Conservation (phyloP, 30 jellyfish, hydroid and myxozoan species). For the Aurelia coerulea region DNA sequence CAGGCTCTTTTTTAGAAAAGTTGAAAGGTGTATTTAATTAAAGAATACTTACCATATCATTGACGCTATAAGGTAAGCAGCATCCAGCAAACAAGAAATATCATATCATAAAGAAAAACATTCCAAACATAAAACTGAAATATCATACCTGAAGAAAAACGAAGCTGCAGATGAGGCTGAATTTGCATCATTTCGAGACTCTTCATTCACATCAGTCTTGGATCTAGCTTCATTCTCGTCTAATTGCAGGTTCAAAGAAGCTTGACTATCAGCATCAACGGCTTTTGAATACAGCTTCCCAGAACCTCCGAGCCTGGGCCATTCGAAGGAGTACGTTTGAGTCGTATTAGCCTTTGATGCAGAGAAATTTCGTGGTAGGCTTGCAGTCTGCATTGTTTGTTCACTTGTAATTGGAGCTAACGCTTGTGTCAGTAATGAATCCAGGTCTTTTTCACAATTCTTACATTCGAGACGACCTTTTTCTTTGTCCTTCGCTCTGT, state of each 20-base stretch:
- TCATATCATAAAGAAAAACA: too few relatives aligned
- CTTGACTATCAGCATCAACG: slow-evolving; percentile 16
- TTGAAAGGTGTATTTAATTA: too few relatives aligned
- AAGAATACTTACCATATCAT: too few relatives aligned
- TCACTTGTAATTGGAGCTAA: slow-evolving; percentile 56
- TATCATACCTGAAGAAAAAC: slow-evolving; percentile 81
- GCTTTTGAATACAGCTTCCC: slow-evolving; percentile 34
- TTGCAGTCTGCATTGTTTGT: slow-evolving; percentile 69
- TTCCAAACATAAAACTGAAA: too few relatives aligned
- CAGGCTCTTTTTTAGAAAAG: too few relatives aligned
- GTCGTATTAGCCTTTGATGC: slow-evolving; percentile 29
- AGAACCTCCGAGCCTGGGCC: slow-evolving; percentile 50
- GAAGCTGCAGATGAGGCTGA: slow-evolving; percentile 84
- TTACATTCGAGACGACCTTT: slow-evolving; percentile 48
- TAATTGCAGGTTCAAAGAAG: slow-evolving; percentile 11
- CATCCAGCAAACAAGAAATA: too few relatives aligned
- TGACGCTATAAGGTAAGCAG: too few relatives aligned
- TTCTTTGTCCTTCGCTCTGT: slow-evolving; percentile 40
- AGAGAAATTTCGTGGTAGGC: slow-evolving; percentile 73
- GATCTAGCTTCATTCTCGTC: slow-evolving; percentile 10
- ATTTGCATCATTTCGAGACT: slow-evolving; percentile 32
- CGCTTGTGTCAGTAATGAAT: slow-evolving; percentile 60
- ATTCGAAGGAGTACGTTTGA: slow-evolving; percentile 50
- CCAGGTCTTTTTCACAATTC: slow-evolving; percentile 63
- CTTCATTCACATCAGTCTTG: slow-evolving; percentile 13